Evolutionary conservation across 64 coral and sea anemone species (phyloP), one percentile per base, ranked within the genome.

Genomic region (Montipora capricornis): DNA sequence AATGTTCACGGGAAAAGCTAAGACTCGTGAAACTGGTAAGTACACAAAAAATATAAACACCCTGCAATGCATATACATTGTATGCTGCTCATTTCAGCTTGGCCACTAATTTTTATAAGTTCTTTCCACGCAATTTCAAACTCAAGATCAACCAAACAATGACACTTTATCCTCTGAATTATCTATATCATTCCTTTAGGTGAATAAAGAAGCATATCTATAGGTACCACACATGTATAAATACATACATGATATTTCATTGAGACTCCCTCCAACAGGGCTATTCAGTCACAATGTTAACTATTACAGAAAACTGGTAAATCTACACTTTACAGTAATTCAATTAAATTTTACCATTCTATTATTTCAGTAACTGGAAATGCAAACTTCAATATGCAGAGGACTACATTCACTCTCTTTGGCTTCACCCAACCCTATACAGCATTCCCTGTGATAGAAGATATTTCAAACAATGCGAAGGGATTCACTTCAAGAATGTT

Each of bases 21-120:
- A 95, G 16, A 79, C 81, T 45, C 6, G 93, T 19, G 93, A 90
- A 73, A 95, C 88, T 67, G 70, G 93, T 95, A 64, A 64, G 60
- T 64, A 64, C 9, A 64, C 60, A 12, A 64, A 64, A 4, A 64
- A 64, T 1, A 64, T 64, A 64, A 64, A 64, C 60, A 64, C 60
- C 60, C 60, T 64, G 60, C 60, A 64, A 64, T 64, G 60, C 60
- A 64, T 64, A 15, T 64, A 64, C 60, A 8, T 64, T 64, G 14
- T 64, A 64, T 64, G 14, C 9, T 12, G 60, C 60, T 14, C 60
- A 64, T 64, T 64, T 64, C 10, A 64, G 61, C 61, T 64, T 64
- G 61, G 61, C 61, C 61, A 64, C 61, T 64, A 64, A 64, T 64
- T 16, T 17, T 64, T 64, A 14, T 64, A 64, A 64, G 61, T 19